phyloP scores from a whole-genome alignment of 2,113 vertebrate species.

The Setophaga kirtlandii region DNA sequence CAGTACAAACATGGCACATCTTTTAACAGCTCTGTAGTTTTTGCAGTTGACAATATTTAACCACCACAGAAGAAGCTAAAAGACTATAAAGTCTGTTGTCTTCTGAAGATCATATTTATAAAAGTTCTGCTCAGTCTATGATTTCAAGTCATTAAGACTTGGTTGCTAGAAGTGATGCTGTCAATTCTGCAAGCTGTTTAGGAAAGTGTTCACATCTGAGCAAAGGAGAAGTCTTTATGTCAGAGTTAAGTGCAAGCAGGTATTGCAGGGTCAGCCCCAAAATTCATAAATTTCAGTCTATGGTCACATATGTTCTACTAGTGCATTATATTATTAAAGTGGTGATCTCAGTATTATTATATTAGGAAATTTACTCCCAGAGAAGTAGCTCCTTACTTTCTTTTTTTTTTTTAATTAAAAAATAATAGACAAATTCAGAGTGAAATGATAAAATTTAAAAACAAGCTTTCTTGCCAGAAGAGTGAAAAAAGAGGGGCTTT shows the following conservation, averaged over 20 bases:
- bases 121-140: neutral
- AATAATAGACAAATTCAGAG: constrained; percentile 65
- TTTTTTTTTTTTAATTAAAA: constrained; percentile 22
- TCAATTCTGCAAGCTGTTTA: neutral
- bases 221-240: neutral
- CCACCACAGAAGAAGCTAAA: neutral
- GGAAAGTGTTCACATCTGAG: neutral
- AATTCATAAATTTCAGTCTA: neutral
- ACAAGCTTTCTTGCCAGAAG: constrained; percentile 74
- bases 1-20: neutral
- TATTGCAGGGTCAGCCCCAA: neutral
- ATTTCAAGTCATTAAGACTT: neutral
- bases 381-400: neutral
- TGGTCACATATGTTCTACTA: neutral
- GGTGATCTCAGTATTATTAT: neutral
- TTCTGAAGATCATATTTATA: neutral
- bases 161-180: neutral
- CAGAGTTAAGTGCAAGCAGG: neutral
- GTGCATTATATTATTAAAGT: neutral
- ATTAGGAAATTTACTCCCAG: constrained; percentile 31
- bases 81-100: neutral
- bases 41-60: neutral
- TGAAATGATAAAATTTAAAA: constrained; percentile 73
- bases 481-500: constrained; percentile 50
- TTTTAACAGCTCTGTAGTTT: neutral